These are phyloP conservation scores for Perca fluviatilis DNA, from an alignment of 2,113 vertebrate genomes.

Conservation along the genomic window DNA sequence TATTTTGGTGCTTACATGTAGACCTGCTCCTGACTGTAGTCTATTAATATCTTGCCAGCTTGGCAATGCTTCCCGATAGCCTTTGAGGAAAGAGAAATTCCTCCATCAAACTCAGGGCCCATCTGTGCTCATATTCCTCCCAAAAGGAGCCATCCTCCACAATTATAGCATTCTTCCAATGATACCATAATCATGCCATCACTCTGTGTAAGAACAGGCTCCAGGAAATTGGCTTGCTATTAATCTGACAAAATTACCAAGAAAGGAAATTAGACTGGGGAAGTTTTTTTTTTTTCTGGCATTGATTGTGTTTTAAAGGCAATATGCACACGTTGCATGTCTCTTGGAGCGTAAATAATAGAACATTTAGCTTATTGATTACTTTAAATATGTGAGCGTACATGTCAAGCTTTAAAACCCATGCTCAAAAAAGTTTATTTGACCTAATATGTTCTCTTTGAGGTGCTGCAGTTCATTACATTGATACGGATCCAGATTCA, in stretches of 20 bases:
- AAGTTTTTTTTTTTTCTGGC: conserved; percentile 63
- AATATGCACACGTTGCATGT: not conserved
- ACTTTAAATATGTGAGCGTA: conserved; percentile 6
- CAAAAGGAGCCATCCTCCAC: conserved; percentile 71
- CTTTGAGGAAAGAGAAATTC: conserved; percentile 77
- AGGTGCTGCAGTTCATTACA: conserved; percentile 63
- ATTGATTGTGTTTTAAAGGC: conserved; percentile 58
- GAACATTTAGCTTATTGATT: conserved; percentile 11
- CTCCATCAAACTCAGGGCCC: conserved; percentile 77
- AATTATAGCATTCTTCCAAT: conserved; percentile 71
- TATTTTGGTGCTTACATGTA: conserved; percentile 67
- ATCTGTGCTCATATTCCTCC: conserved; percentile 78
- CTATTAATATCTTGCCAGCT: conserved; percentile 79
- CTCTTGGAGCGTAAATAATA: conserved; percentile 12
- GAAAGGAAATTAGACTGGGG: conserved; percentile 71
- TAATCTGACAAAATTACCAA: conserved; percentile 76
- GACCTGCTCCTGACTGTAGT: conserved; percentile 60
- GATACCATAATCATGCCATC: conserved; percentile 72
- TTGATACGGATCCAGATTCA: conserved; percentile 73
- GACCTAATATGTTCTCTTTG: conserved; percentile 52
- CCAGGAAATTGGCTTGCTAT: conserved; percentile 80
- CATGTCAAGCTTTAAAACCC: conserved; percentile 20
- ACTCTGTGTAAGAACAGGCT: conserved; percentile 71
- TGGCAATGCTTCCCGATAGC: conserved; percentile 73
- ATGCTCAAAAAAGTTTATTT: conserved; percentile 36